Base-by-base conservation (phyloP, 2,888 invertebrate genomes). In the Nomada ruficornis region DNA sequence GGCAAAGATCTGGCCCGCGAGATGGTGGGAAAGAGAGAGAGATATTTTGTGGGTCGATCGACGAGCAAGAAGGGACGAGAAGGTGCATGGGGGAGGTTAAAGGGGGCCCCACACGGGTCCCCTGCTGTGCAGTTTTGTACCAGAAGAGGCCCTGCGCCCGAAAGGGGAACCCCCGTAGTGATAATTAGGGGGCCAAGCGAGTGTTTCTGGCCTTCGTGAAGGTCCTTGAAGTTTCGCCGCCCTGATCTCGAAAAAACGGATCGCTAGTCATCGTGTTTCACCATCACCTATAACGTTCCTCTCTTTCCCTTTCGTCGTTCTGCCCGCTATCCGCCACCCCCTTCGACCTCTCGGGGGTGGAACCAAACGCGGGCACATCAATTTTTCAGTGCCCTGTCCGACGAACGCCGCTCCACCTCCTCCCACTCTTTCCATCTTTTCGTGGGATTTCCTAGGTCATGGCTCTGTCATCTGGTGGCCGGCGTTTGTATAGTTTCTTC, bases 171-270 rank as follows among this genome's bases (percentile, higher is more conserved):
- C 93, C 93, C 93, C 86, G 93, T 90, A 89, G 93, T 88, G 93
- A 93, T 93, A 93, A 93, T 93, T 93, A 93, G 93, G 93, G 92
- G 91, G 91, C 93, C 92, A 88, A 88, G 91, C 93, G 93, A 93
- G 93, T 93, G 92, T 93, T 93, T 93, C 92, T 93, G 91, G 91
- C 90, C 91, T 88, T 93, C 91, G 90, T 86, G 89, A 89, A 89
- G 90, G 90, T 91, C 92, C 93, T 93, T 93, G 92, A 93, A 93
- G 93, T 93, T 93, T 91, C 83, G 92, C 93, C 93, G 93, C 93
- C 88, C 81, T 89, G 89, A 89, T 88, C 88, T 86, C 88, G 86
- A 88, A 87, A 87, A 88, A 86, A 82, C 86, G 85, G 87, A 88
- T 89, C 90, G 90, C 91, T 88, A 91, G 91, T 92, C 92, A 90